phyloP scores from a whole-genome alignment of 2,113 vertebrate species.

The Rhinichthys klamathensis region DNA sequence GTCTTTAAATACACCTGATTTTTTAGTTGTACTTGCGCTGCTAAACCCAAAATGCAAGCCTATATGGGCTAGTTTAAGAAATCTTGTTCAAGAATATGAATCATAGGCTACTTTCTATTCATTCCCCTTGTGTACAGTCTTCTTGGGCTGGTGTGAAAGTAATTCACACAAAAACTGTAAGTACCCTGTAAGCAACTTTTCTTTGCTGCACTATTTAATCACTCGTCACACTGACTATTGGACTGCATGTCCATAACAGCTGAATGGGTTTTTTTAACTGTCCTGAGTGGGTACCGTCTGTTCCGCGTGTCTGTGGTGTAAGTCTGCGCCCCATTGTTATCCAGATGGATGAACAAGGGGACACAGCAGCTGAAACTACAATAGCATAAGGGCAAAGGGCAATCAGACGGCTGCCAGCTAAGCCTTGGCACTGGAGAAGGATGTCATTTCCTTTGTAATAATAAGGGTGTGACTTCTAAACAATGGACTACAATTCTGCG shows the following conservation, averaged over 20 bases:
- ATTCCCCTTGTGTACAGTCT: neutral
- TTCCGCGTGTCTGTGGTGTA: conserved; percentile 19
- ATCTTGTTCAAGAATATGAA: neutral
- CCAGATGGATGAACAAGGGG: conserved; percentile 51
- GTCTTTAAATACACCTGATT: neutral
- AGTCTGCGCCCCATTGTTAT: conserved; percentile 37
- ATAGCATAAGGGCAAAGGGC: conserved; percentile 69
- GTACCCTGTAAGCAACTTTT: neutral
- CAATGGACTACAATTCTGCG: conserved; percentile 65
- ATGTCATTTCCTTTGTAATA: conserved; percentile 67
- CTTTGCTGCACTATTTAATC: neutral
- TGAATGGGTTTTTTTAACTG: neutral
- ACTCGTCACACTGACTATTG: neutral
- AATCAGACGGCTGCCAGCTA: conserved; percentile 60
- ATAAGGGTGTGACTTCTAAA: conserved; percentile 72
- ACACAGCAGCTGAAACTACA: conserved; percentile 68
- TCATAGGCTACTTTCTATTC: neutral
- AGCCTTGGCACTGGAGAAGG: conserved; percentile 59
- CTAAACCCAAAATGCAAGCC: neutral
- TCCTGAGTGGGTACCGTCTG: neutral
- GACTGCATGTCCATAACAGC: conserved; percentile 10
- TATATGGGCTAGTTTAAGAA: neutral
- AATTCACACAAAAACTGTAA: neutral
- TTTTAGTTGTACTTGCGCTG: neutral
- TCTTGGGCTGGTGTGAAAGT: neutral